These are phyloP conservation scores for Brachionus plicatilis DNA, from an alignment of 1,140 invertebrate species.

Conservation along the genomic window DNA sequence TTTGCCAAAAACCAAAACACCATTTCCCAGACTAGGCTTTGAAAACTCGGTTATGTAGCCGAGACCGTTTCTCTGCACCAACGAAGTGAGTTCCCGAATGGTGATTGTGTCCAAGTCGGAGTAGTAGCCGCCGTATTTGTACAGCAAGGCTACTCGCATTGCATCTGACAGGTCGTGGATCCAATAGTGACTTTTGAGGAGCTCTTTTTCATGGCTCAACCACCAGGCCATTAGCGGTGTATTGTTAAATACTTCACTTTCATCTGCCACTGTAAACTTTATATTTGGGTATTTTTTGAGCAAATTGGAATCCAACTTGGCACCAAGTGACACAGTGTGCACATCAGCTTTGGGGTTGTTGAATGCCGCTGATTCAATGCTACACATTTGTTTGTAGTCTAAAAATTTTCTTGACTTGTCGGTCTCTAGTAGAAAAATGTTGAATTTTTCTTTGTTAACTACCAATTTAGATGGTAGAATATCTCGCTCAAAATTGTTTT, in stretches of 20 bases:
- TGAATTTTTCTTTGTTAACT: neutral
- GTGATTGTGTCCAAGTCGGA: constrained; percentile 12
- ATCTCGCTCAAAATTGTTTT: neutral
- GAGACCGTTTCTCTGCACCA: neutral
- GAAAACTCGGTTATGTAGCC: neutral
- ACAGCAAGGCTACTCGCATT: neutral
- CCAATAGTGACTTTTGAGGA: neutral
- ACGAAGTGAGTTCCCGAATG: neutral
- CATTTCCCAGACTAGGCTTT: neutral
- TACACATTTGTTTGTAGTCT: neutral
- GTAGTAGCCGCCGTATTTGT: constrained; percentile 8
- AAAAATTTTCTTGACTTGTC: neutral
- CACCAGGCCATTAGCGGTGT: neutral
- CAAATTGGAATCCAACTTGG: neutral
- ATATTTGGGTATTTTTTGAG: neutral
- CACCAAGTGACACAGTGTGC: neutral
- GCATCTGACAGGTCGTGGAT: constrained; percentile 1
- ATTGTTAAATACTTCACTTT: neutral
- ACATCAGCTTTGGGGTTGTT: constrained; percentile 16
- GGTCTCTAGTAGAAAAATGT: neutral
- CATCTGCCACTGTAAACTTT: neutral
- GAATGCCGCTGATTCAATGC: neutral
- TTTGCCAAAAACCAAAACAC: neutral
- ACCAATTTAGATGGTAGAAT: neutral
- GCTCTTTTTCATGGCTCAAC: neutral